Conservation (phyloP, 2,888 invertebrate species). For the Athalia cordata region DNA sequence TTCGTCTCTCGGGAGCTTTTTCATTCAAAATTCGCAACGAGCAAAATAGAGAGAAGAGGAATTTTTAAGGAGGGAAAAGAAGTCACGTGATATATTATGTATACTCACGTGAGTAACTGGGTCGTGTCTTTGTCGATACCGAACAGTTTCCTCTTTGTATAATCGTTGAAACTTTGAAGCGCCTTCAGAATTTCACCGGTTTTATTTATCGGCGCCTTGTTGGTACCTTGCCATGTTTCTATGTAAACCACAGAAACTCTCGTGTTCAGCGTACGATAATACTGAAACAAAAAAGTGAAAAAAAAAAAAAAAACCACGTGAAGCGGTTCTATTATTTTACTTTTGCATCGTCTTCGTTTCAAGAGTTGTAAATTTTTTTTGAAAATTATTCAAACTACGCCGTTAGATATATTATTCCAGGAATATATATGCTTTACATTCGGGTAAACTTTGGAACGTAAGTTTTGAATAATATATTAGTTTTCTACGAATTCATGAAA, state of each 20-base stretch:
- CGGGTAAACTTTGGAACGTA: too few species aligned
- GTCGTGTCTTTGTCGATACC: slow-evolving; percentile 93
- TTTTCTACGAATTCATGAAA: background rate
- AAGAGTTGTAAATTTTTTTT: too few species aligned
- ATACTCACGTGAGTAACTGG: slow-evolving; percentile 91
- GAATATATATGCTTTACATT: too few species aligned
- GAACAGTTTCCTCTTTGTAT: slow-evolving; percentile 89
- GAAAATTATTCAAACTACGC: too few species aligned
- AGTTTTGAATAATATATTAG: background rate
- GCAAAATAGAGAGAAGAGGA: background rate
- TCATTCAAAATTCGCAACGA: background rate
- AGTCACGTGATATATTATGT: background rate
- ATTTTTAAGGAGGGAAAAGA: background rate
- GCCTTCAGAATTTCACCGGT: slow-evolving; percentile 92
- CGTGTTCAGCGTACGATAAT: slow-evolving; percentile 94
- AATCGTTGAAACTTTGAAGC: slow-evolving; percentile 93
- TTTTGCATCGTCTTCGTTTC: background rate
- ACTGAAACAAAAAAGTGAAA: slow-evolving; percentile 78
- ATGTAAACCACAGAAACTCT: slow-evolving; percentile 96
- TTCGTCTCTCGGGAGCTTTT: too few species aligned
- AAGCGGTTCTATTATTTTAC: slow-evolving; percentile 36
- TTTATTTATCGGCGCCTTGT: slow-evolving; percentile 88
- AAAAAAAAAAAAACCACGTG: slow-evolving; percentile 71
- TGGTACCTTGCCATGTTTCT: slow-evolving; percentile 96
- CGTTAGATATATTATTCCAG: too few species aligned